Evolutionary conservation across 64 coral and sea anemone genomes (phyloP).

Genomic region (Hydrozoanthus tunicans): DNA sequence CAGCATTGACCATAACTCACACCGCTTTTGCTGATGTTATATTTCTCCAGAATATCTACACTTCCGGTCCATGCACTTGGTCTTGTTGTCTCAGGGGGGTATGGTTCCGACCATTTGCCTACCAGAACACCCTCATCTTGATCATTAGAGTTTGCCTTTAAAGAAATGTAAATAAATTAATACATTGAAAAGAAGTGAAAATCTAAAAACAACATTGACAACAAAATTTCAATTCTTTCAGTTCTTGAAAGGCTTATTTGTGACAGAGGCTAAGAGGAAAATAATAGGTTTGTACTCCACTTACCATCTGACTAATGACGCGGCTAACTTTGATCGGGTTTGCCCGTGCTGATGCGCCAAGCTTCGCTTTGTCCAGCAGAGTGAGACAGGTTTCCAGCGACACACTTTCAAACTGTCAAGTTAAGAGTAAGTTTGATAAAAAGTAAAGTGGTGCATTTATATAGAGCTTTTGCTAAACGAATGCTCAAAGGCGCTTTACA

Average conservation of each 20-base stretch:
- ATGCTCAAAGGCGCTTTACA: no score
- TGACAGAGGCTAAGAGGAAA: background rate
- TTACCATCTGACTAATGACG: background rate
- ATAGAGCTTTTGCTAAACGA: no score
- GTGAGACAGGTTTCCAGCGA: background rate
- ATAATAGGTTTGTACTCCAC: background rate
- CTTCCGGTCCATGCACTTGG: conserved; percentile 39
- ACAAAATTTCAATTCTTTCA: no score
- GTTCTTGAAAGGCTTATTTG: no score
- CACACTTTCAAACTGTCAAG: conserved; percentile 18
- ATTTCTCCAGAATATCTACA: conserved; percentile 42
- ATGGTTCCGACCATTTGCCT: conserved; percentile 14
- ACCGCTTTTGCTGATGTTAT: background rate
- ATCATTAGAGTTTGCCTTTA: conserved; percentile 28
- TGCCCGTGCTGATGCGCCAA: background rate
- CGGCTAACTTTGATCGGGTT: background rate
- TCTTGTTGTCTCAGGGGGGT: background rate
- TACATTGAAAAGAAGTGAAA: background rate
- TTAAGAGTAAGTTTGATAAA: background rate
- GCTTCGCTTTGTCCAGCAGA: background rate
- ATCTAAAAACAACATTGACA: background rate
- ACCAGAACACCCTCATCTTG: conserved; percentile 27
- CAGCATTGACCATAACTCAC: conserved; percentile 32
- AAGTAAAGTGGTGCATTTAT: no score
- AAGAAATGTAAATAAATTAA: background rate